Base-by-base conservation (phyloP, 2,113 vertebrate species). In the Rhabdornis inornatus region DNA sequence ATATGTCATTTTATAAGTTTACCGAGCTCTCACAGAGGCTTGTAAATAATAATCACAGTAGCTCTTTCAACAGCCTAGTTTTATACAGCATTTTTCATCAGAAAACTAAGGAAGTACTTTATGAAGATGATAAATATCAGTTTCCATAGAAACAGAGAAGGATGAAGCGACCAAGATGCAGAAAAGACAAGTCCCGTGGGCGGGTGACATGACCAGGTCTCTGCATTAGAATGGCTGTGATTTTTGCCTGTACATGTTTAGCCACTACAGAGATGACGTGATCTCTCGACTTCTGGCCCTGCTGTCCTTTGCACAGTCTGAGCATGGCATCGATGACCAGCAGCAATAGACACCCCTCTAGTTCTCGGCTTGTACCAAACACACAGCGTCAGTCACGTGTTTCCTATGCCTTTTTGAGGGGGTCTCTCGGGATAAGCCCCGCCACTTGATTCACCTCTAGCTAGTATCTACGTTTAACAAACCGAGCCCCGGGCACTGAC, bases 291-390 rank as follows among this genome's bases (percentile, higher is more conserved):
- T 40, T 23, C 14, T 7, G 5, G 39, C 44, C 47, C 61, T 24
- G 44, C 33, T 39, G 40, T 37, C 10, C 31, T 28, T 14, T 28
- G 31, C 59, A 45, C 17, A 49, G 45, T 12, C 57, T 3, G 3
- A 88, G 19, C 27, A 24, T 0, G 19, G 61, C 65, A 75, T 27
- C 27, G 57, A 66, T 7, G 35, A 45, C 16, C 64, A n/a, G 7
- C 19, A 16, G 11, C 15, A 9, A 4, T 0, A 11, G 23, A 3
- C 40, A n/a, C 2, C 2, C 14, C 40, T 47, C 12, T 2, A 15
- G 7, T 1, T 47, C 39, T 15, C 8, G 33, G 44, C 22, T 33
- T 27, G 14, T 5, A 5, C 12, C 5, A 16, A 30, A 39, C 12
- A 16, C 39, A 27, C 11, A 3, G 11, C 17, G 11, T 0, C n/a